These are phyloP conservation scores for Anolis sagrei DNA, from an alignment of 2,113 vertebrate species.

Conservation along the genomic window DNA sequence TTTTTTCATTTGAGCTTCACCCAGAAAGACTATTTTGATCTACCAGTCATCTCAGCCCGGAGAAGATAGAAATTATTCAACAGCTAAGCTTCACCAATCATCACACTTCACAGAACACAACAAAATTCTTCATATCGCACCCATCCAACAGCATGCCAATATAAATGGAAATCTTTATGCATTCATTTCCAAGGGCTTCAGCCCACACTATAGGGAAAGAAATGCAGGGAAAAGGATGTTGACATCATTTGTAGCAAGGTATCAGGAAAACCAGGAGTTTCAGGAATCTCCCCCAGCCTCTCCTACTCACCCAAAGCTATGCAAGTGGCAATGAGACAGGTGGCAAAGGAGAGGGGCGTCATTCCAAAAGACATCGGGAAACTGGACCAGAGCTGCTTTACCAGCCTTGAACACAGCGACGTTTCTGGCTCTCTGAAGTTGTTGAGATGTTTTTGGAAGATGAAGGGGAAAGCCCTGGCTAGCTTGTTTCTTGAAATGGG, in stretches of 20 bases:
- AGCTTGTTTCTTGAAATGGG: not conserved
- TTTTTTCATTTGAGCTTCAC: no score
- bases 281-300: not conserved
- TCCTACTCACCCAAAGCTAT: conserved; percentile 9
- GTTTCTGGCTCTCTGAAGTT: not conserved
- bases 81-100: no score
- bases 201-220: not conserved
- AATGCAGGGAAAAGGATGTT: not conserved
- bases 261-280: not conserved
- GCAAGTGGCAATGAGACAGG: not conserved
- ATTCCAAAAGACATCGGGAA: not conserved
- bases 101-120: no score
- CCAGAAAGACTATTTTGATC: no score
- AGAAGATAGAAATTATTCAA: no score
- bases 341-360: not conserved
- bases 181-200: not conserved
- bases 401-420: not conserved
- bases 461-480: no score
- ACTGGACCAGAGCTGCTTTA: not conserved
- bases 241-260: not conserved
- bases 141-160: no score
- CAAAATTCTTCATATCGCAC: no score
- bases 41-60: no score
- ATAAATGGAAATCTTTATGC: no score
- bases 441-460: not conserved